These are phyloP conservation scores for Eumacrocentrus americanus DNA, from an alignment of 2,888 invertebrate genomes.

Conservation along the genomic window DNA sequence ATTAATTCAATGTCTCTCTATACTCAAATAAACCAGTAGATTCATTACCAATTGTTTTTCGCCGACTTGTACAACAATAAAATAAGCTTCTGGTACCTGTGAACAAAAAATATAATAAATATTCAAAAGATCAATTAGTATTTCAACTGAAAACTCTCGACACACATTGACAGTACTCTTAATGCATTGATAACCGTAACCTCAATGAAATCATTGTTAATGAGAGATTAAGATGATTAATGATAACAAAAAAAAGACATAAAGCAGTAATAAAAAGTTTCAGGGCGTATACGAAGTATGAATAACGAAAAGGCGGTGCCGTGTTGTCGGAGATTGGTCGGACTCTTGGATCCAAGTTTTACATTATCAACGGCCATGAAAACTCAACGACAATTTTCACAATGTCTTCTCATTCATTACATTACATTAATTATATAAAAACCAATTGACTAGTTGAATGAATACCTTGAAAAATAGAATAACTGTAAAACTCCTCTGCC, in stretches of 20 bases:
- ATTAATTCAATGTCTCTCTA: no score
- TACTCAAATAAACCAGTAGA: no score
- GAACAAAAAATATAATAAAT: no score
- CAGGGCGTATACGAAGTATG: conserved; percentile 45
- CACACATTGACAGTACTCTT: neutral
- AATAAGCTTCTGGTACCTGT: no score
- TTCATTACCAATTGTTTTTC: no score
- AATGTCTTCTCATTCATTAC: no score
- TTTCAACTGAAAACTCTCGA: neutral
- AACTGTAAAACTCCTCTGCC: conserved; percentile 2
- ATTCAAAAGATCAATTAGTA: neutral
- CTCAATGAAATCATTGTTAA: conserved; percentile 15
- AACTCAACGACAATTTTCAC: neutral
- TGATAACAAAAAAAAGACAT: conserved; percentile 19
- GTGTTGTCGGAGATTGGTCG: conserved; percentile 32
- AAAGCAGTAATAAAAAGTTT: conserved; percentile 18
- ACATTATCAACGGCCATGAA: neutral
- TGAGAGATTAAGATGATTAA: conserved; percentile 4
- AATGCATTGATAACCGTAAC: neutral
- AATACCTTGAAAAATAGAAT: conserved; percentile 9
- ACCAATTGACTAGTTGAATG: neutral
- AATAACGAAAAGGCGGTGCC: conserved; percentile 58
- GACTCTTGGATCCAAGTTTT: neutral
- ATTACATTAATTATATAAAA: neutral
- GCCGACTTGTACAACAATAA: no score